Evolutionary conservation across 2,113 vertebrate species (phyloP), one percentile per base, ranked within the genome.

Genomic region (Chloropsis hardwickii): DNA sequence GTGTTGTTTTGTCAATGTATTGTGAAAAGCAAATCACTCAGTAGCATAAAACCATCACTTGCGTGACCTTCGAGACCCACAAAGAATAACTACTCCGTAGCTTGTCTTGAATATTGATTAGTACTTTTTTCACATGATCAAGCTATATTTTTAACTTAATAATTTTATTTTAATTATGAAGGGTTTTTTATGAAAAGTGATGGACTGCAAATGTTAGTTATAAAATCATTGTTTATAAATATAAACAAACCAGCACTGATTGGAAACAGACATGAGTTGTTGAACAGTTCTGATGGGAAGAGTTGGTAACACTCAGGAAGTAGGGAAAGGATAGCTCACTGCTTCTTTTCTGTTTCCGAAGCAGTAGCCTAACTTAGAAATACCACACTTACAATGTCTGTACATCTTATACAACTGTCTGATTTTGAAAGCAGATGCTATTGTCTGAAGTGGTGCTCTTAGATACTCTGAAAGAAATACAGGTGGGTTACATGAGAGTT

Each of bases 1-100:
- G 98, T 98, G 97, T 98, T 95, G 97, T 98, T 98, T 98, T 97
- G 98, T 98, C 98, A 87, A 97, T 98, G 98, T 96, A 97, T 98
- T 98, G 98, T 98, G 98, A 98, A 97, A 94, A 98, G 97, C 95
- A 95, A 98, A 98, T 98, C 97, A 97, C 98, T 97, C 97, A 97
- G 94, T 98, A 98, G 97, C 98, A 98, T 96, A 97, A 97, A 98
- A 94, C 96, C 98, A 98, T 98, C 98, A 98, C 97, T 98, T 97
- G 98, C 74, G 27, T 98, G 98, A 98, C 98, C 98, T 98, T 95
- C 67, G 76, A 95, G 97, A 97, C 97, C 97, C 96, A 91, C 95
- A 95, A 95, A 97, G 96, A 98, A 97, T 98, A 98, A 97, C 98
- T 98, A 97, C 98, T 96, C 91, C 94, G 92, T 96, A 88, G 83